phyloP scores from a whole-genome alignment of 23 tunicate genomes.

The Trididemnum clinides region DNA sequence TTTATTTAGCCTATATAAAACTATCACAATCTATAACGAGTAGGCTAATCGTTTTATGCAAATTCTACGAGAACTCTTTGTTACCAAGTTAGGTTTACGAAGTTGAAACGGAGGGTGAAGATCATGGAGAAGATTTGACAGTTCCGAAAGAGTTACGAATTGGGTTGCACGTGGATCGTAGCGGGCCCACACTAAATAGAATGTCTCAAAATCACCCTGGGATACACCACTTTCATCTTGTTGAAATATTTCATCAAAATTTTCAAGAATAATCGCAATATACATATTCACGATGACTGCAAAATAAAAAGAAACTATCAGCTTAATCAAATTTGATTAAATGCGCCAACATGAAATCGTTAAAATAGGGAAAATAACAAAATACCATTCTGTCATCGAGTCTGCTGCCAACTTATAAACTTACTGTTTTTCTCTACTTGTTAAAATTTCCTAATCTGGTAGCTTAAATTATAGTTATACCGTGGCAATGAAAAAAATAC shows the following conservation, averaged over 20 bases:
- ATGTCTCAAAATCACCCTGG: slow-evolving; percentile 89
- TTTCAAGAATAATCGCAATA: slow-evolving; percentile 93
- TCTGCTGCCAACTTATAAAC: no score
- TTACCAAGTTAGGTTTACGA: slow-evolving; percentile 76
- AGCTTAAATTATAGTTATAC: no score
- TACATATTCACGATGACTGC: slow-evolving; percentile 97
- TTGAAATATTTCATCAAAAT: slow-evolving; percentile 90
- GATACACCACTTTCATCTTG: slow-evolving; percentile 92
- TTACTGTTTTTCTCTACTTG: no score
- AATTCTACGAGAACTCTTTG: neutral
- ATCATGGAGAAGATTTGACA: slow-evolving; percentile 83
- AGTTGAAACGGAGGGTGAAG: slow-evolving; percentile 94
- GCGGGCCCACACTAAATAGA: slow-evolving; percentile 94
- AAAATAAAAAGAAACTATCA: neutral
- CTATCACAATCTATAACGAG: no score
- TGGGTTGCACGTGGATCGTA: slow-evolving; percentile 96
- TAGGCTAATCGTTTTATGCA: no score
- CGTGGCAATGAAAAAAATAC: no score
- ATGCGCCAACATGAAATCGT: no score
- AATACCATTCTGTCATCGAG: no score
- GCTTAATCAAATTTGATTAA: no score
- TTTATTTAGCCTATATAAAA: neutral
- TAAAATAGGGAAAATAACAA: no score
- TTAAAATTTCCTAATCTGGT: no score
- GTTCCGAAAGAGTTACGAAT: slow-evolving; percentile 71